Base-by-base conservation (phyloP, 2,888 invertebrate species). In the Drosophila cyrtoloma region DNA sequence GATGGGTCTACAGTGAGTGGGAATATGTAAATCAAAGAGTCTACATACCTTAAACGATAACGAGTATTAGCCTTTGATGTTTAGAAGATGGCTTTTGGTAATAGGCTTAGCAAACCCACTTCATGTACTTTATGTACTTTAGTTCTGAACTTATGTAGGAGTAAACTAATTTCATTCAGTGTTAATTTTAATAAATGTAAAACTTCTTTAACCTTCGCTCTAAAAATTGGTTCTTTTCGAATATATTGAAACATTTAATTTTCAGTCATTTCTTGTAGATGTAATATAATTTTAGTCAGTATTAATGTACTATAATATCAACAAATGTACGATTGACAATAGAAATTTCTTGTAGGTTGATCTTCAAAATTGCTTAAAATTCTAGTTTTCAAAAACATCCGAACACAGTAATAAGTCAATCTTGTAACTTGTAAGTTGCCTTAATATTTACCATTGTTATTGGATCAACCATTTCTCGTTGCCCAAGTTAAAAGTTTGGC, bases 351-450 rank as follows among this genome's bases (percentile, higher is more conserved):
- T 14, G 14, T 5, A 42, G 12, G 3, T n/a, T 12, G 0, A 14
- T 22, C 1, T 22, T 47, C 1, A 9, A 47, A 22, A 16, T 47
- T 7, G 7, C 14, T 47, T 22, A 22, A 22, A 16, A 16, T 22
- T 2, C 0, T 9, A 0, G 9, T 26, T 26, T 47, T 16, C 0
- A 47, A 9, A 42, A 42, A 2, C 42, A 42, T 2, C 4, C 1
- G 1, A 47, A 9, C 16, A 26, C 4, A 47, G 16, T 16, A 9
- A 9, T 26, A 26, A 26, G 9, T 22, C 5, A 16, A n/a, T n/a
- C 12, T 5, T 35, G 12, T 14, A 35, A 39, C 14, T 47, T 47
- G 5, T 1, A 5, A 28, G 9, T 16, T 50, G 28, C 5, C 28
- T 16, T 50, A 7, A 22, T 22, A 22, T 22, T 44, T 44, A 1